Conservation (phyloP, 2,888 invertebrate species). For the Carcina quercana region DNA sequence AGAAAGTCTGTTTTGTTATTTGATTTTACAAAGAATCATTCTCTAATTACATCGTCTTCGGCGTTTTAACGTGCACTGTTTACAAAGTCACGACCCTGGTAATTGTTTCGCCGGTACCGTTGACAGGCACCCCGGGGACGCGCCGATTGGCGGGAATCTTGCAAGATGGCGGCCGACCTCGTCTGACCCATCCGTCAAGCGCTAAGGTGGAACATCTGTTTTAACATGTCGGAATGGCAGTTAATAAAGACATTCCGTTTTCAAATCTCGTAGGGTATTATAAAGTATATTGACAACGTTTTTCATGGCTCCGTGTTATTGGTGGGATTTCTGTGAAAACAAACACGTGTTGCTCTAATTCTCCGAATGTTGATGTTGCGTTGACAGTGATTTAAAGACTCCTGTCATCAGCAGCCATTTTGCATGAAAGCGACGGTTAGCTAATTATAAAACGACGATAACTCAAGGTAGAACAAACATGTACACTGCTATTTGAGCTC, state of each 20-base stretch:
- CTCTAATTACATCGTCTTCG: slow-evolving; percentile 42
- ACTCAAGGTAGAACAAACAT: too few relatives aligned
- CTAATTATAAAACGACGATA: too few relatives aligned
- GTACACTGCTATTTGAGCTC: too few relatives aligned
- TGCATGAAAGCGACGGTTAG: too few relatives aligned
- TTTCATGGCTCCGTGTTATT: too few relatives aligned
- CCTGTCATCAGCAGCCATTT: too few relatives aligned
- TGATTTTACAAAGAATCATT: slow-evolving; percentile 27
- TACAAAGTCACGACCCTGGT: slow-evolving; percentile 51
- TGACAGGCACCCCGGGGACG: slow-evolving; percentile 56
- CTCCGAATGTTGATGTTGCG: slow-evolving; percentile 1
- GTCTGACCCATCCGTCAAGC: slow-evolving; percentile 67
- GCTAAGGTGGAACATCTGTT: slow-evolving; percentile 67
- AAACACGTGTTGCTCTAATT: slow-evolving; percentile 4
- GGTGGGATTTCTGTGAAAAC: slow-evolving; percentile 7
- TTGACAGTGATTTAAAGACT: slow-evolving; percentile 14
- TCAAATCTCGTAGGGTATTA: too few relatives aligned
- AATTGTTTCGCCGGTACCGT: slow-evolving; percentile 57
- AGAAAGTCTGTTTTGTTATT: too few relatives aligned
- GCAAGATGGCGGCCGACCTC: slow-evolving; percentile 65
- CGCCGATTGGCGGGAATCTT: slow-evolving; percentile 57
- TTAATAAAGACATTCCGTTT: slow-evolving; percentile 51
- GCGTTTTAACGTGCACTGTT: slow-evolving; percentile 37
- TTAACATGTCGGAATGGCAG: slow-evolving; percentile 60
- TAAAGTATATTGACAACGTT: too few relatives aligned